A percentile compares a stretch with the other conserved stretches of the same genome.
phyloP scores from a whole-genome alignment of 2,888 invertebrate genomes.

The Allacma fusca region DNA sequence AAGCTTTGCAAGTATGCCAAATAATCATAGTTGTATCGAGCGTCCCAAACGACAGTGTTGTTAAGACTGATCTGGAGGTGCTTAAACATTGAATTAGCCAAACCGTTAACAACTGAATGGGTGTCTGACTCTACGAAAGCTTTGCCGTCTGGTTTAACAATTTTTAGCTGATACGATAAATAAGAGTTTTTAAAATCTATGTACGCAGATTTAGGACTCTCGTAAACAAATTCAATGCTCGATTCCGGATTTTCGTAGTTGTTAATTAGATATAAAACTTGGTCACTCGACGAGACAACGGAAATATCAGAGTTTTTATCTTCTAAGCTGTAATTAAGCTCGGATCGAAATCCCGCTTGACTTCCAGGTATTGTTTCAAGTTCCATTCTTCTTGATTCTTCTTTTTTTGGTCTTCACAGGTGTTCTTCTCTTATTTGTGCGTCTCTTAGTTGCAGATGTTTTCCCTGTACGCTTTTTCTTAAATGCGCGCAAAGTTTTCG shows the following conservation, averaged over 20 bases:
- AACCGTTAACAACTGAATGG: background rate
- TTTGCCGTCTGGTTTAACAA: background rate
- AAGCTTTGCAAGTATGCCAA: background rate
- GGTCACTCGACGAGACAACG: background rate
- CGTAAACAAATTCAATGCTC: background rate
- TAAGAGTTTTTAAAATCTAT: background rate
- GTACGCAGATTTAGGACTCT: background rate
- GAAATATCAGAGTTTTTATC: background rate
- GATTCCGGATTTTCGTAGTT: background rate
- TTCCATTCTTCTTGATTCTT: background rate
- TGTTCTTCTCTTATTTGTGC: too few species aligned
- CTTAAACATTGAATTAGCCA: background rate
- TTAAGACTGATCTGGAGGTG: background rate
- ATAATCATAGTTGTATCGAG: background rate
- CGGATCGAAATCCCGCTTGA: background rate
- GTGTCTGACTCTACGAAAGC: background rate
- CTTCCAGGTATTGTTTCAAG: background rate
- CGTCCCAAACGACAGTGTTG: background rate
- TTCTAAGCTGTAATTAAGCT: background rate
- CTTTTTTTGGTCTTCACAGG: too few species aligned
- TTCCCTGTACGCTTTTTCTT: too few species aligned
- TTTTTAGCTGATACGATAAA: background rate
- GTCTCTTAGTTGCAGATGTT: too few species aligned
- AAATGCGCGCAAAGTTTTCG: too few species aligned
- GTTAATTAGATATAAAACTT: background rate